A percentile compares a stretch with the other conserved stretches of the same genome.
Evolutionary conservation across 2,113 vertebrate species (phyloP).

Genomic region (Calypte anna): DNA sequence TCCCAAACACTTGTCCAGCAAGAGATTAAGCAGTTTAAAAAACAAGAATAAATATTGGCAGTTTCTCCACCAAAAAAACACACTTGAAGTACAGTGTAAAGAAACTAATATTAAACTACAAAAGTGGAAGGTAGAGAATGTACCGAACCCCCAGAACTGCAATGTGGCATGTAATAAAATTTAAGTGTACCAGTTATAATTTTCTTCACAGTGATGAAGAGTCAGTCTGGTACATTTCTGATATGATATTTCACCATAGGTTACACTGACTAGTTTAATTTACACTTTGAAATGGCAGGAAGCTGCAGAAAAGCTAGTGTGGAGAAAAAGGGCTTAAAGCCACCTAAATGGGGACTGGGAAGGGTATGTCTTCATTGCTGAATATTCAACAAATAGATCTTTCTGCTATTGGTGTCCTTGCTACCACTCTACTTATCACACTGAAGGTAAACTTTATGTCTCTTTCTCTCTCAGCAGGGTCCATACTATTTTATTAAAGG

Average conservation of each 20-base stretch:
- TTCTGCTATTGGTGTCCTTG: not conserved
- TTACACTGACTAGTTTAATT: not conserved
- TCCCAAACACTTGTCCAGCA: not conserved
- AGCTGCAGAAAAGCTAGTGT: not conserved
- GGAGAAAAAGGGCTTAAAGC: not conserved
- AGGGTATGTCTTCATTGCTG: not conserved
- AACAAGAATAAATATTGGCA: not conserved
- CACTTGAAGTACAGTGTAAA: not conserved
- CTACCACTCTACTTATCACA: rapidly evolving
- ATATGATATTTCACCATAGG: not conserved
- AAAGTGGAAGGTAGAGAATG: not conserved
- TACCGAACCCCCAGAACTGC: not conserved
- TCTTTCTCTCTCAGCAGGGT: not conserved
- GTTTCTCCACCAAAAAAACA: not conserved
- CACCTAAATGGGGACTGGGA: not conserved
- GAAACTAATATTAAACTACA: not conserved
- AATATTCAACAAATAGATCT: not conserved
- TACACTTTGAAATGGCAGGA: not conserved
- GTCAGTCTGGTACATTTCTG: not conserved
- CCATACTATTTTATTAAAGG: too few relatives aligned
- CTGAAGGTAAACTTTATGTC: not conserved
- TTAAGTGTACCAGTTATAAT: not conserved
- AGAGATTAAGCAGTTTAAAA: not conserved
- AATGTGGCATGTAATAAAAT: not conserved
- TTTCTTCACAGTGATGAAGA: not conserved